A percentile compares a stretch with the other conserved stretches of the same genome.
These are phyloP conservation scores for Dreissena rostriformis DNA, from an alignment of 1,140 invertebrate species.

Conservation along the genomic window DNA sequence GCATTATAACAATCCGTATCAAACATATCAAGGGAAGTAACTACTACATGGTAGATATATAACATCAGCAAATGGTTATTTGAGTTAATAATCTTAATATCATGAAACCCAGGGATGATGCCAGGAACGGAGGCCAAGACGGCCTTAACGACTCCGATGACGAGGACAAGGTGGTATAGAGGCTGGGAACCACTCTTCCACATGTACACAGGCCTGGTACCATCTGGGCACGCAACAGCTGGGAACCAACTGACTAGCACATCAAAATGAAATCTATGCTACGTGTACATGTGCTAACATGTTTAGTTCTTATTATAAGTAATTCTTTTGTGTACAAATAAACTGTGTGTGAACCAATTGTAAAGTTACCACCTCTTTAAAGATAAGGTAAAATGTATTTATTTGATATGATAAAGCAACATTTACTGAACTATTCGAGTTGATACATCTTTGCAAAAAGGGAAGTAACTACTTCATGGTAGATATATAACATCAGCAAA, in stretches of 20 bases:
- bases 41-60: no score
- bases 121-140: slow-evolving; percentile 26
- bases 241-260: slow-evolving; percentile 36
- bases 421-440: neutral
- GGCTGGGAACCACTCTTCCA: slow-evolving; percentile 1
- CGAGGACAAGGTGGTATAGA: slow-evolving; percentile 48
- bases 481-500: no score
- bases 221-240: slow-evolving; percentile 53
- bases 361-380: neutral
- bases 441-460: neutral
- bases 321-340: neutral
- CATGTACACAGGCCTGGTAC: slow-evolving; percentile 45
- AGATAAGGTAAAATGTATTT: neutral
- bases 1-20: no score
- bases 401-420: neutral
- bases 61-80: no score
- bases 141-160: slow-evolving; percentile 50
- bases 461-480: no score
- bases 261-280: slow-evolving; percentile 8
- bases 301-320: neutral
- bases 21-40: no score
- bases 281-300: slow-evolving; percentile 38
- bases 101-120: no score
- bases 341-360: neutral
- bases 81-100: no score